Evolutionary conservation across 2,888 invertebrate species (phyloP), one percentile per base, ranked within the genome.

Genomic region (Colostygia pectinataria): DNA sequence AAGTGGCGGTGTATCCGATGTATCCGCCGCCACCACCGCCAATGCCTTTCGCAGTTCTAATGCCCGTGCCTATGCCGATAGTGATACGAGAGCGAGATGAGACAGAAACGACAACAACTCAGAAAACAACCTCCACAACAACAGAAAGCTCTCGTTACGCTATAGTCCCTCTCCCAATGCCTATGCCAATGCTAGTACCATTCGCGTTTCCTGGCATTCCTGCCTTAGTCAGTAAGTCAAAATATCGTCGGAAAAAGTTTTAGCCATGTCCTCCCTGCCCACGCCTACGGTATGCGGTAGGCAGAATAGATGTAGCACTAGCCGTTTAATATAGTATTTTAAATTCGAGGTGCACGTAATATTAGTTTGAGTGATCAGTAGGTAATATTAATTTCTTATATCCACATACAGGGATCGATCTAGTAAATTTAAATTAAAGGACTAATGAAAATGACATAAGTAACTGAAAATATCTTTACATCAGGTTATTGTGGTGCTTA

Each of bases 201-300:
- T 56, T 75, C 5, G 71, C 74, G 0, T 38, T 83, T 0, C 81
- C 80, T 4, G 69, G 70, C 1, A 58, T 63, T 14, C 45, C 65
- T 4, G 56, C 70, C 0, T 64, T 64, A 7, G 5, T 7, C 0
- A 65, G 54, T 34, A 44, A 41, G 27, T 7, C 5, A 13, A 51
- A 20, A 1, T 24, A 31, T 1, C 58, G 64, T 27, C 50, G 65
- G 2, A 56, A 49, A n/a, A 61, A 50, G n/a, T n/a, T n/a, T n/a
- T n/a, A n/a, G n/a, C n/a, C n/a, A 14, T 83, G 84, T 36, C 87
- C 86, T 0, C 76, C 79, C 0, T 87, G 87, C 31, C 87, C 87
- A 0, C 87, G 87, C 45, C 40, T 74, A 0, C 86, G 87, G n/a
- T n/a, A n/a, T n/a, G n/a, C n/a, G n/a, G n/a, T n/a, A n/a, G n/a